Base-by-base conservation (phyloP, 2,888 invertebrate genomes). In the Diloba caeruleocephala region DNA sequence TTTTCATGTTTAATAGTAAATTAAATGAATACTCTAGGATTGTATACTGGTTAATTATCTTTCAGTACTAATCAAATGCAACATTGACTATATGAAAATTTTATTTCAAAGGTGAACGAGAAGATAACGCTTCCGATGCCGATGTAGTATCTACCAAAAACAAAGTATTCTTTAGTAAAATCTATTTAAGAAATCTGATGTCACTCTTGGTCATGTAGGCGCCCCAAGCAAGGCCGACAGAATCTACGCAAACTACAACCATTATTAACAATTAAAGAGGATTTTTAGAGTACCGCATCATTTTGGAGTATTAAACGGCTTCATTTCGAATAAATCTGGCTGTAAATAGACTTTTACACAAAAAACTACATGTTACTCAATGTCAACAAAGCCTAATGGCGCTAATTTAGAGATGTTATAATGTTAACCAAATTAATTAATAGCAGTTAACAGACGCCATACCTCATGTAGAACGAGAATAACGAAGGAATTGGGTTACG, bases 151-250 rank as follows among this genome's bases (percentile, higher is more conserved):
- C 63, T 15, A 65, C 71, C 58, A 63, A 76, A 80, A 82, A 82
- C 79, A 80, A 77, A 76, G 71, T 74, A 81, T 75, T 81, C 72
- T 78, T 77, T 78, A 66, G 70, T 76, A 76, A 80, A 82, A 63
- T 89, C 92, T 92, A 92, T 92, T 90, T 91, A 87, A 82, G 32
- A 89, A 87, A 85, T 85, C 80, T 92, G 92, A 92, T 92, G 91
- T 92, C 92, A 92, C 78, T 74, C 39, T 10, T 36, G 50, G 42
- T 39, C 60, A 84, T 84, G 87, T 88, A 88, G 87, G 89, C 84
- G 87, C 84, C 74, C 66, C 66, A 68, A 65, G 64, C 89, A 88
- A 90, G 88, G 89, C 85, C 89, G 75, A 43, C 55, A 61, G 59
- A 72, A 76, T 74, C 76, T 74, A 76, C 70, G 66, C 60, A 67